phyloP scores from a whole-genome alignment of 2,888 invertebrate genomes.

The Phalera bucephala region DNA sequence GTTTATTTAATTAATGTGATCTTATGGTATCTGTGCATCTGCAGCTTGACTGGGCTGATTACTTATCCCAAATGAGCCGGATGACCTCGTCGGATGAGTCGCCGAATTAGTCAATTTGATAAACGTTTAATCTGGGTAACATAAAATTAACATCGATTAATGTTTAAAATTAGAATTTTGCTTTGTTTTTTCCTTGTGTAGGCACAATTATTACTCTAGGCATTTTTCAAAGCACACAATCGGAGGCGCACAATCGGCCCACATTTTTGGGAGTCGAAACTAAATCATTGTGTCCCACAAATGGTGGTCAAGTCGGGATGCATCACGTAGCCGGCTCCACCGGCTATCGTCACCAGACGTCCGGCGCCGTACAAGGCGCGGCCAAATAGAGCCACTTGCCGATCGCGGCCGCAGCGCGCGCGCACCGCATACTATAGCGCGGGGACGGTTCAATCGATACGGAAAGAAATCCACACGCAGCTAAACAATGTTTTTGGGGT shows the following conservation, averaged over 20 bases:
- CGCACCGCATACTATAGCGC: constrained; percentile 47
- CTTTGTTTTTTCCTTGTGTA: too few species aligned
- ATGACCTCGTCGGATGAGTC: too few species aligned
- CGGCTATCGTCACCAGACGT: constrained; percentile 54
- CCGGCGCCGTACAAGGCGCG: constrained; percentile 53
- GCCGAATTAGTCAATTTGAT: too few species aligned
- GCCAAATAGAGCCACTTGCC: constrained; percentile 66
- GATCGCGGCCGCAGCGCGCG: constrained; percentile 38
- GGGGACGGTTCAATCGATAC: constrained; percentile 49
- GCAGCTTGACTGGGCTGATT: too few species aligned
- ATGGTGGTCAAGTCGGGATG: constrained; percentile 40
- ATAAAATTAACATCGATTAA: too few species aligned
- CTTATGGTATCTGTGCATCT: too few species aligned
- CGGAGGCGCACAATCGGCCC: constrained; percentile 22
- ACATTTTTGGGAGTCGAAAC: constrained; percentile 39
- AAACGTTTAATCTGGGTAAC: too few species aligned
- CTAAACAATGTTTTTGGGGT: constrained; percentile 49
- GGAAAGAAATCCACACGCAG: constrained; percentile 46
- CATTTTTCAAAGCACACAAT: too few species aligned
- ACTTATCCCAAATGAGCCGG: too few species aligned
- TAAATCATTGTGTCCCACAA: constrained; percentile 37
- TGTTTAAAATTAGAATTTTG: too few species aligned
- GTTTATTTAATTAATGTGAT: too few species aligned
- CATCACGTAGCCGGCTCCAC: constrained; percentile 49
- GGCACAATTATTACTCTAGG: too few species aligned